Percentiles rank a stretch among this genome's conserved stretches.
These are phyloP conservation scores for Sebastes trivittatus DNA, from an alignment of 2,797 vertebrate species.

Conservation along the genomic window DNA sequence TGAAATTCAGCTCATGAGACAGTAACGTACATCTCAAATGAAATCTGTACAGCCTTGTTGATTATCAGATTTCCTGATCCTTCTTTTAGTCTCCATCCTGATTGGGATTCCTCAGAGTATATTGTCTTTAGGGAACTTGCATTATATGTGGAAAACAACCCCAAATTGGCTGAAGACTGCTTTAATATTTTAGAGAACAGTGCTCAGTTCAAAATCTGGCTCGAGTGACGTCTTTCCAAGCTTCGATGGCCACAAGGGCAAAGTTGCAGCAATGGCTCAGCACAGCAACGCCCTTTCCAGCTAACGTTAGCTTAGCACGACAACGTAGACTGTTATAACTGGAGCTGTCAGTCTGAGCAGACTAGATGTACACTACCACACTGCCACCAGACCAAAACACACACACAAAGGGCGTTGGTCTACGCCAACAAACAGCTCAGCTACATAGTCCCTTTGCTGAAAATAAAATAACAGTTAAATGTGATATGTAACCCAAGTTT, in stretches of 20 bases:
- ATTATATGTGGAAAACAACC: background rate
- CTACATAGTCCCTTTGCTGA: background rate
- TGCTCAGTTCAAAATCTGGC: conserved; percentile 5
- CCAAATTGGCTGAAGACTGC: background rate
- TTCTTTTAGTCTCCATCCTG: conserved; percentile 44
- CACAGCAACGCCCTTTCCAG: conserved; percentile 81
- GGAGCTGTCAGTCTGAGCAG: conserved; percentile 51
- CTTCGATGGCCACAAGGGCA: conserved; percentile 75
- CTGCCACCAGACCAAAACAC: conserved; percentile 7
- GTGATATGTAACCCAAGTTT: conserved; percentile 25
- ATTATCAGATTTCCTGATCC: background rate
- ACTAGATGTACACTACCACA: background rate
- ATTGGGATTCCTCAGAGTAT: conserved; percentile 22
- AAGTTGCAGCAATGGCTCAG: conserved; percentile 78
- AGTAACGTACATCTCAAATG: background rate
- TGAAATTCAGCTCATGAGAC: background rate
- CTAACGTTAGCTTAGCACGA: conserved; percentile 72
- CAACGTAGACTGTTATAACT: conserved; percentile 37
- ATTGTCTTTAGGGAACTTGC: background rate
- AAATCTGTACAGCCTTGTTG: background rate
- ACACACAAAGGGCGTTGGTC: conserved; percentile 1
- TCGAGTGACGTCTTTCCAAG: conserved; percentile 54
- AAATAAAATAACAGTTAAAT: background rate
- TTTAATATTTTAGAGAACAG: background rate
- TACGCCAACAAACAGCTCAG: background rate